These are phyloP conservation scores for Epiblema foenella DNA, from an alignment of 2,888 invertebrate genomes.

Conservation along the genomic window DNA sequence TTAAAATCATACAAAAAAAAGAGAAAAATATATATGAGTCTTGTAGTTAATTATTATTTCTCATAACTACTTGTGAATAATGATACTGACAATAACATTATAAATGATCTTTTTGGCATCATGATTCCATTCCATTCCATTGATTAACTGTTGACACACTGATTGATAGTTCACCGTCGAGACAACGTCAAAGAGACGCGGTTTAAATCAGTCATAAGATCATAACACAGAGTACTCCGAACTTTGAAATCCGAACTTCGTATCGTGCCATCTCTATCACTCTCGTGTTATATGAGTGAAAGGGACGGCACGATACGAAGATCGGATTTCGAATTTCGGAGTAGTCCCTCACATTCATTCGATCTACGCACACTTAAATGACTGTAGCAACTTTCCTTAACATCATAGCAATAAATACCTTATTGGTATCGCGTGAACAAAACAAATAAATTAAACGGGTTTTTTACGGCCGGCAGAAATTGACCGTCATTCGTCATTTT, in stretches of 20 bases:
- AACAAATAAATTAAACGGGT: not conserved
- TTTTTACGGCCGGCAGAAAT: not conserved
- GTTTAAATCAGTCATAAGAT: not conserved
- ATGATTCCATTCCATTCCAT: no score
- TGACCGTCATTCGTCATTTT: not conserved
- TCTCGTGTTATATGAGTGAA: no score
- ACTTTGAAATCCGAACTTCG: no score
- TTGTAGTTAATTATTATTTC: no score
- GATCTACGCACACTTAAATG: not conserved
- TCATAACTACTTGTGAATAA: no score
- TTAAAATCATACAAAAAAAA: no score
- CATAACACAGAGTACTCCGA: not conserved
- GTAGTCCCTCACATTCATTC: no score
- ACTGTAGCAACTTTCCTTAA: not conserved
- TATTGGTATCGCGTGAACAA: not conserved
- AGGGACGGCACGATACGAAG: no score
- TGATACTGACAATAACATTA: no score
- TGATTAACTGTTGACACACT: not conserved
- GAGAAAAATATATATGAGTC: no score
- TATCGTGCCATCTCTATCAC: no score
- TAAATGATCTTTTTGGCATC: not conserved
- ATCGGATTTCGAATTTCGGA: no score
- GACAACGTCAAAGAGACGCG: slow-evolving; percentile 4
- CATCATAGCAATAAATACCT: not conserved
- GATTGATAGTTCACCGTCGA: not conserved